A percentile compares a stretch with the other conserved stretches of the same genome.
Conservation (phyloP, 2,888 invertebrate species). For the Polyommatus icarus region DNA sequence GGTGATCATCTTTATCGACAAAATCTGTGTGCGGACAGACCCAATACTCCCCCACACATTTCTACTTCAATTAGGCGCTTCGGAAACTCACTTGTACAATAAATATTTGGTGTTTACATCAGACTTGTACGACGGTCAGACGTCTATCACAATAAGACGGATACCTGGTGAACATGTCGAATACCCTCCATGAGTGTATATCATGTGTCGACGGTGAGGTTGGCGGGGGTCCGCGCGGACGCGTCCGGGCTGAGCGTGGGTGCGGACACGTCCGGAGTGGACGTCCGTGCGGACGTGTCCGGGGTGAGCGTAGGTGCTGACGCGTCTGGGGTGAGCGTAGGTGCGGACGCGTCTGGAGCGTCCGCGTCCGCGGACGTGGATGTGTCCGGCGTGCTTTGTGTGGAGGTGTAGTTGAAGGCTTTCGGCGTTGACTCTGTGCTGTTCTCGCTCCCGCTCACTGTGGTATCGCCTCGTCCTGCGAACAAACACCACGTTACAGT, state of each 20-base stretch:
- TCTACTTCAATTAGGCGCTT: slow-evolving; percentile 15
- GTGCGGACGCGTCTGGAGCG: slow-evolving; percentile 31
- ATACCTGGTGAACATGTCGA: slow-evolving; percentile 21
- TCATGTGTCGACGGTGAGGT: slow-evolving; percentile 42
- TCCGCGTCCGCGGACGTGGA: slow-evolving; percentile 25
- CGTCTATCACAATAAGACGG: slow-evolving; percentile 28
- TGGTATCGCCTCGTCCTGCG: slow-evolving; percentile 74
- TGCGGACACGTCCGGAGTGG: background rate
- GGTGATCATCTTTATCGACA: background rate
- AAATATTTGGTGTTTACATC: slow-evolving; percentile 27
- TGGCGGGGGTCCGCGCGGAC: slow-evolving; percentile 18
- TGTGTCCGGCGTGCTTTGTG: slow-evolving; percentile 39
- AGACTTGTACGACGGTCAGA: slow-evolving; percentile 28
- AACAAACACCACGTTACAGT: slow-evolving; percentile 37
- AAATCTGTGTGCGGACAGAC: background rate
- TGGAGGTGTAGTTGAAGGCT: slow-evolving; percentile 44
- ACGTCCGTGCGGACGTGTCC: slow-evolving; percentile 33
- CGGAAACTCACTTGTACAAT: slow-evolving; percentile 27
- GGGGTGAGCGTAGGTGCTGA: slow-evolving; percentile 37
- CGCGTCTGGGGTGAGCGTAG: background rate
- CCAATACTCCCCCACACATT: background rate
- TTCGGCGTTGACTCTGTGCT: slow-evolving; percentile 46
- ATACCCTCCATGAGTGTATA: slow-evolving; percentile 31
- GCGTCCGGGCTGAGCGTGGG: slow-evolving; percentile 14
- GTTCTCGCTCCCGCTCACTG: slow-evolving; percentile 55